These are phyloP conservation scores for Antheraea yamamai DNA, from an alignment of 2,888 invertebrate genomes.

Conservation along the genomic window DNA sequence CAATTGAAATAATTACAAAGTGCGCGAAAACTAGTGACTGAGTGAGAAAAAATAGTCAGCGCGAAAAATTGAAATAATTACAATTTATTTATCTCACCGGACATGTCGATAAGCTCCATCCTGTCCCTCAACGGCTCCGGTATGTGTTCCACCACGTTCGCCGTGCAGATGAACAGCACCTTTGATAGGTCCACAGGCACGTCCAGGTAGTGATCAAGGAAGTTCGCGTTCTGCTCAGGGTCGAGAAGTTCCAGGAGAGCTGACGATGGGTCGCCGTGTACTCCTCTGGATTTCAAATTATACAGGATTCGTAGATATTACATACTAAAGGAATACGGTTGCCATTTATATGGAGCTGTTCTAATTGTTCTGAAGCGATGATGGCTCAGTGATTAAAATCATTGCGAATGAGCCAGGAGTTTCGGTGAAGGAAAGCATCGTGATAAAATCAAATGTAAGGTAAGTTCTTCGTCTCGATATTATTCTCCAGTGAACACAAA, in stretches of 20 bases:
- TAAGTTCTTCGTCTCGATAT: too few relatives aligned
- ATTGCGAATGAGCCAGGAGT: too few relatives aligned
- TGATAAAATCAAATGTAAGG: not conserved
- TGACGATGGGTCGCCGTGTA: slow-evolving; percentile 98
- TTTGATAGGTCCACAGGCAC: slow-evolving; percentile 98
- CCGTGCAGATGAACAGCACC: slow-evolving; percentile 99
- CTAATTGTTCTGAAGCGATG: not conserved
- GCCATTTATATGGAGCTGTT: too few relatives aligned
- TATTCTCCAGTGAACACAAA: too few relatives aligned
- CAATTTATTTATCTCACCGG: slow-evolving; percentile 76
- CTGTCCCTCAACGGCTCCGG: slow-evolving; percentile 98
- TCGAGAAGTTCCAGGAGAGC: slow-evolving; percentile 98
- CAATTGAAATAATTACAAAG: not conserved
- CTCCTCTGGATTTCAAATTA: slow-evolving; percentile 84
- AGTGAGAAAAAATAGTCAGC: not conserved
- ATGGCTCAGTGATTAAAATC: not conserved
- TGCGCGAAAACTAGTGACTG: not conserved
- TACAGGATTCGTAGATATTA: not conserved
- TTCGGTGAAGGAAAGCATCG: not conserved
- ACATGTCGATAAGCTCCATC: slow-evolving; percentile 99
- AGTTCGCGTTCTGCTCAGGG: slow-evolving; percentile 99
- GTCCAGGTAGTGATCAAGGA: slow-evolving; percentile 98
- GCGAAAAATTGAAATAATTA: not conserved
- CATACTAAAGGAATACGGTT: too few relatives aligned
- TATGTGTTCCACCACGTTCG: slow-evolving; percentile 96